A percentile compares a stretch with the other conserved stretches of the same genome.
phyloP scores from a whole-genome alignment of 1,140 invertebrate species.

The Drosophila subobscura region DNA sequence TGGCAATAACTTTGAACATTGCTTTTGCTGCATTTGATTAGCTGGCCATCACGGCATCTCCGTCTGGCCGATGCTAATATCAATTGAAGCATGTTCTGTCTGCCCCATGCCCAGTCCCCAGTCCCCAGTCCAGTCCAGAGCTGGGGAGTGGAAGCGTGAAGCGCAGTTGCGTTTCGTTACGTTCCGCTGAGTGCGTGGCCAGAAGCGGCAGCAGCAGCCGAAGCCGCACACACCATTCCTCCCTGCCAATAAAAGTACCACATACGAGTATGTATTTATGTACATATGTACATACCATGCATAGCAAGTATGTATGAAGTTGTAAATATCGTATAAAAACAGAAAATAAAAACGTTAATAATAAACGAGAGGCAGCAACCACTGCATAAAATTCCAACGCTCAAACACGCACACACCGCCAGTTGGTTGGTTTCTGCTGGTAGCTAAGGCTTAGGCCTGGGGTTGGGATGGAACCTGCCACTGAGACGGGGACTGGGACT shows the following conservation, averaged over 20 bases:
- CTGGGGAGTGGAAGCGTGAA: conserved; percentile 68
- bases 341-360: conserved; percentile 50
- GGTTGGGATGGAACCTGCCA: conserved; percentile 29
- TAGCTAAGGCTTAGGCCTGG: conserved; percentile 43
- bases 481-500: conserved; percentile 37
- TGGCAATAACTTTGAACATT: neutral
- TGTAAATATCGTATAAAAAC: conserved; percentile 62
- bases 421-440: conserved; percentile 35
- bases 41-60: conserved; percentile 44
- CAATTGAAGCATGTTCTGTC: conserved; percentile 42
- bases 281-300: neutral
- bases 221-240: conserved; percentile 50
- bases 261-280: conserved; percentile 6
- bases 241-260: conserved; percentile 56
- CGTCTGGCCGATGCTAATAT: conserved; percentile 35
- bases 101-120: conserved; percentile 16
- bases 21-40: conserved; percentile 51
- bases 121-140: neutral
- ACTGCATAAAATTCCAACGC: conserved; percentile 76
- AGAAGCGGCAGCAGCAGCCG: conserved; percentile 23
- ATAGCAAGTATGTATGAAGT: conserved; percentile 64
- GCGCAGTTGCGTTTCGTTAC: conserved; percentile 81
- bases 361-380: conserved; percentile 69
- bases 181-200: conserved; percentile 71
- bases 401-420: conserved; percentile 63